Evolutionary conservation across 1,140 invertebrate species (phyloP).

Genomic region (Contarinia nasturtii): DNA sequence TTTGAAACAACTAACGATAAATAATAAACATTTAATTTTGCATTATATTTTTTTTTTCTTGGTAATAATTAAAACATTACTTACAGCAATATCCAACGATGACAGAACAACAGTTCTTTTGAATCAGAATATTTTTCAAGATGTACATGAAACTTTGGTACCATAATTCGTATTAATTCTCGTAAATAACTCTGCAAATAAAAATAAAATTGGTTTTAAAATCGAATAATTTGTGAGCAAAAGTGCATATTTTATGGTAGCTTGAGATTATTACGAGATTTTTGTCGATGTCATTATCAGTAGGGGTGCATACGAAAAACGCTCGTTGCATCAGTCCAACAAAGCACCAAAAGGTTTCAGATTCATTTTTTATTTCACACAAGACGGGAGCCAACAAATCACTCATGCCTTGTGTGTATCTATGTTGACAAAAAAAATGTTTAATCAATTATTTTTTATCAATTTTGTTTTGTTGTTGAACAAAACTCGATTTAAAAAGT

Average conservation of each 20-base stretch:
- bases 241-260: too few species aligned
- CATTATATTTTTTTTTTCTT: neutral
- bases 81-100: slow-evolving; percentile 83
- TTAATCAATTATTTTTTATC: too few species aligned
- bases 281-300: slow-evolving; percentile 83
- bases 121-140: slow-evolving; percentile 64
- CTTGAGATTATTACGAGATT: slow-evolving; percentile 45
- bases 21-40: neutral
- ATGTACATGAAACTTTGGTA: slow-evolving; percentile 72
- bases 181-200: slow-evolving; percentile 50
- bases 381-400: slow-evolving; percentile 75
- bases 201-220: too few species aligned
- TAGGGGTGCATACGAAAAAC: slow-evolving; percentile 81
- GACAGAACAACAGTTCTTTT: slow-evolving; percentile 74
- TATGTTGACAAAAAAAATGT: too few species aligned
- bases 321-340: slow-evolving; percentile 79
- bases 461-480: too few species aligned
- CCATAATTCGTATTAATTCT: slow-evolving; percentile 71
- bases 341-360: slow-evolving; percentile 88
- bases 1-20: slow-evolving; percentile 54
- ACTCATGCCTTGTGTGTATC: slow-evolving; percentile 81
- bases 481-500: too few species aligned
- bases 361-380: slow-evolving; percentile 71
- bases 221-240: too few species aligned
- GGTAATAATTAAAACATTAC: slow-evolving; percentile 13